These are phyloP conservation scores for Cheilosia pagana DNA, from an alignment of 2,888 invertebrate genomes.

Conservation along the genomic window DNA sequence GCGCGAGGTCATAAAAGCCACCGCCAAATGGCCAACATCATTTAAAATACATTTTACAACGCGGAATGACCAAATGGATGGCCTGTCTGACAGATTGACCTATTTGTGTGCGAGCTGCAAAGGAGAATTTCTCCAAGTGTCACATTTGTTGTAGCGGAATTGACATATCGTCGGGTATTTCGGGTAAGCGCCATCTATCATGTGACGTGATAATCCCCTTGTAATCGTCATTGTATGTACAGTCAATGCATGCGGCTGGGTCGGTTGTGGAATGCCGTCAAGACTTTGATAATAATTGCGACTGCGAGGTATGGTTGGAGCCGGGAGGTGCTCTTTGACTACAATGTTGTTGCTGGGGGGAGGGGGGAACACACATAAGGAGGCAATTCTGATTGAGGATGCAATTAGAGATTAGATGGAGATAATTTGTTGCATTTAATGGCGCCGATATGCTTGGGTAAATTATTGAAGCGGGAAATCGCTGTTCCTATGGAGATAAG, in stretches of 20 bases:
- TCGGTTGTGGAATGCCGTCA: background rate
- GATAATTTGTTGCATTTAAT: constrained; percentile 45
- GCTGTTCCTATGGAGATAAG: background rate
- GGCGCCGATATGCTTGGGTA: constrained; percentile 13
- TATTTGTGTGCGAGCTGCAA: constrained; percentile 17
- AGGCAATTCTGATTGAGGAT: constrained; percentile 35
- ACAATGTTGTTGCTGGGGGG: constrained; percentile 1
- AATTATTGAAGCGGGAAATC: constrained; percentile 19
- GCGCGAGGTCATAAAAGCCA: constrained; percentile 22
- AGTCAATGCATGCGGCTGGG: background rate
- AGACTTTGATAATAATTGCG: background rate
- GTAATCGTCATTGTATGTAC: background rate
- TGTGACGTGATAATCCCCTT: constrained; percentile 2
- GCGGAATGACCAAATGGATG: constrained; percentile 13
- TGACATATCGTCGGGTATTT: constrained; percentile 18
- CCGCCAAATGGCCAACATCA: constrained; percentile 13
- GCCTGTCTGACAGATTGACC: constrained; percentile 34
- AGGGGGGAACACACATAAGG: background rate
- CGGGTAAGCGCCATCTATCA: constrained; percentile 21
- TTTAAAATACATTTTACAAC: constrained; percentile 20
- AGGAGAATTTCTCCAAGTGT: constrained; percentile 25
- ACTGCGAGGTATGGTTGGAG: background rate
- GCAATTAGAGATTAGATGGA: constrained; percentile 31
- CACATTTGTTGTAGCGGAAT: constrained; percentile 18
- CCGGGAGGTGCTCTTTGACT: background rate